These are phyloP conservation scores for Trachythela sp. DNA, from an alignment of 64 coral and sea anemone genomes.

Conservation along the genomic window DNA sequence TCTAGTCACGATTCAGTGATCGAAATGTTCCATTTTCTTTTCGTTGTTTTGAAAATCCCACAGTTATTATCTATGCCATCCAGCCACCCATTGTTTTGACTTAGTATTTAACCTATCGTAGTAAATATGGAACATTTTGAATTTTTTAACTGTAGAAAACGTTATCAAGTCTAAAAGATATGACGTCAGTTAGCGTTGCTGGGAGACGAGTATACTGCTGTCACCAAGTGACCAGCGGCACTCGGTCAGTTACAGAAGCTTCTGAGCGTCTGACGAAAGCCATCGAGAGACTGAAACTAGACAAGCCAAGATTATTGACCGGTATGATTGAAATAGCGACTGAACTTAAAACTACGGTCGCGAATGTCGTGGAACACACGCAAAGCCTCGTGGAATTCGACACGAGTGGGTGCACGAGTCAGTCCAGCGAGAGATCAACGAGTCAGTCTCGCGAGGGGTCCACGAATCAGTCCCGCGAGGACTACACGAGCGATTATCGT, in stretches of 20 bases:
- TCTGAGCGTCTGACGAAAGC: neutral
- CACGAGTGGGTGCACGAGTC: neutral
- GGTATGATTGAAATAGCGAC: neutral
- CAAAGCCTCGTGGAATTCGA: constrained; percentile 14
- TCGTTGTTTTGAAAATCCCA: no score
- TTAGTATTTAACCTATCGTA: no score
- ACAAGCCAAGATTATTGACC: neutral
- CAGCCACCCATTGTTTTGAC: no score
- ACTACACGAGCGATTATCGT: neutral
- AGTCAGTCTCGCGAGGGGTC: neutral
- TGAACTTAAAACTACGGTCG: neutral
- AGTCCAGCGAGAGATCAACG: neutral
- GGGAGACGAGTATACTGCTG: neutral
- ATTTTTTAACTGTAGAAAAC: neutral
- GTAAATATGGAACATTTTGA: no score
- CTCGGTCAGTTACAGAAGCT: neutral
- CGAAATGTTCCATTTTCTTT: no score
- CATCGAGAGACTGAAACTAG: neutral
- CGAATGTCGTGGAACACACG: neutral
- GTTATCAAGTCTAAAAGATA: neutral
- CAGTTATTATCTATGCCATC: no score
- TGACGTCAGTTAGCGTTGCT: neutral
- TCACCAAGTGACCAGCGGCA: neutral
- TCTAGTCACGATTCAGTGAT: no score
- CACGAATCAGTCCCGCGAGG: neutral